Evolutionary conservation across 1,140 invertebrate species (phyloP).

Genomic region (Trichonephila clavipes): DNA sequence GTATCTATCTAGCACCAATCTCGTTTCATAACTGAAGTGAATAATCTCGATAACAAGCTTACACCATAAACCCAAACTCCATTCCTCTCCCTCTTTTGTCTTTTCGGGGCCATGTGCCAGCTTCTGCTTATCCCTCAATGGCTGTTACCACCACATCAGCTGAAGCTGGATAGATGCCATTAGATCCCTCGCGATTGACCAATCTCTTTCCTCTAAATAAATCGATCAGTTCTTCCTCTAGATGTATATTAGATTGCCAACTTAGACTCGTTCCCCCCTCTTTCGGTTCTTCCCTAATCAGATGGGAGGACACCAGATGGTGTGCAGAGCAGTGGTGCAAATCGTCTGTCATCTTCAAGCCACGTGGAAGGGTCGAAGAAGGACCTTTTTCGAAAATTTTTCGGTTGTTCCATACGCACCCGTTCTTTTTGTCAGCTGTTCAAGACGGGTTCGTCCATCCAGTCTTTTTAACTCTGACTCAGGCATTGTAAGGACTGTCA

Average conservation of each 20-base stretch:
- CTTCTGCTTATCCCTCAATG: neutral
- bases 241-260: constrained; percentile 41
- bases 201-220: constrained; percentile 24
- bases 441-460: neutral
- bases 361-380: constrained; percentile 12
- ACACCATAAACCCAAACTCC: too few relatives aligned
- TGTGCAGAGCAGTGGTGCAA: constrained; percentile 29
- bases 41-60: too few relatives aligned
- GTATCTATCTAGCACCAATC: too few relatives aligned
- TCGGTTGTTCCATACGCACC: neutral
- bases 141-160: neutral
- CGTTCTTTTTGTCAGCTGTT: constrained; percentile 18
- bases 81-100: neutral
- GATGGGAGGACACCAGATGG: constrained; percentile 29
- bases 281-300: neutral
- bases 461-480: neutral
- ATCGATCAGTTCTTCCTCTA: constrained; percentile 28
- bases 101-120: neutral
- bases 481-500: neutral
- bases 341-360: constrained; percentile 40
- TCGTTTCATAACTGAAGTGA: too few relatives aligned
- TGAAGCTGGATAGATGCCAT: constrained; percentile 13
- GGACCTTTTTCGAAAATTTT: neutral
- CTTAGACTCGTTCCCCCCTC: neutral
- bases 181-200: constrained; percentile 6